Evolutionary conservation across 2,113 vertebrate species (phyloP).

Genomic region (Pimephales promelas): DNA sequence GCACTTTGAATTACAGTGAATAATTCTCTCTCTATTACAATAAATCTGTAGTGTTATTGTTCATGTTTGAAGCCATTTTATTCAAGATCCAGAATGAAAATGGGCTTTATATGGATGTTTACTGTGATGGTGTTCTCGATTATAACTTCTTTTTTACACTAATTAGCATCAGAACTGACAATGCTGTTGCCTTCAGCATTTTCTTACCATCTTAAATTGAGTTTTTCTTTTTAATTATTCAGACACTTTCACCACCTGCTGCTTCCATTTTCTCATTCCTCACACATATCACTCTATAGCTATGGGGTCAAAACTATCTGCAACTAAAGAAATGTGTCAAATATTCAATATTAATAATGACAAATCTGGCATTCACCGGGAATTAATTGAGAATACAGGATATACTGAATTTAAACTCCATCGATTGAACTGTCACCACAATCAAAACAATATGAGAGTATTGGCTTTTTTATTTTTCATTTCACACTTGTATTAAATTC

Average conservation of each 20-base stretch:
- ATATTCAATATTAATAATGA: background rate
- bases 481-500: background rate
- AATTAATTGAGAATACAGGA: background rate
- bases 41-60: constrained; percentile 25
- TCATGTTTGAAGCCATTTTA: background rate
- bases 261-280: constrained; percentile 4
- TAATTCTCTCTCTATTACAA: constrained; percentile 7
- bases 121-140: background rate
- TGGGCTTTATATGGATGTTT: background rate
- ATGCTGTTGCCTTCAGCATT: background rate
- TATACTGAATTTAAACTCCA: background rate
- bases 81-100: background rate
- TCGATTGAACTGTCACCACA: too few species aligned
- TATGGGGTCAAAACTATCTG: background rate
- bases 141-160: background rate
- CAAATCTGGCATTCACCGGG: background rate
- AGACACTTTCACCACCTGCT: background rate
- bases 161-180: background rate
- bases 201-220: background rate
- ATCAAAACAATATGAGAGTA: background rate
- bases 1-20: constrained; percentile 35
- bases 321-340: background rate
- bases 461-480: background rate
- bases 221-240: background rate
- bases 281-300: background rate